These are phyloP conservation scores for Augochlora pura DNA, from an alignment of 1,140 invertebrate genomes.

Conservation along the genomic window DNA sequence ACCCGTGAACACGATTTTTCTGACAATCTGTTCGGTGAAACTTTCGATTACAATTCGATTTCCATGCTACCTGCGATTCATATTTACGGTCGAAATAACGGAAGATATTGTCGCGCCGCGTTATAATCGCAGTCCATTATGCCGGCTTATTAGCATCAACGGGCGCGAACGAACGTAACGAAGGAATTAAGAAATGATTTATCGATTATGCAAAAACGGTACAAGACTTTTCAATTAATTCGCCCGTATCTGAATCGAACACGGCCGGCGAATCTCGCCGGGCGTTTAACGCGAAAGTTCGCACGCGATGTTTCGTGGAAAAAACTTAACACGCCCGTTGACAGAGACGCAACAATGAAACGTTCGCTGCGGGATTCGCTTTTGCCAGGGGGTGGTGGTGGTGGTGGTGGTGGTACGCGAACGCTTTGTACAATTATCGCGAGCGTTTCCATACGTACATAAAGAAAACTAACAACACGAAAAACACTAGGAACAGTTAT, in stretches of 20 bases:
- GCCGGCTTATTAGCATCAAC: too few relatives aligned
- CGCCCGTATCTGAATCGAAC: neutral
- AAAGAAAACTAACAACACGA: neutral
- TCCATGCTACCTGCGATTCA: too few relatives aligned
- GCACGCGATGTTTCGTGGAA: neutral
- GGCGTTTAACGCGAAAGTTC: neutral
- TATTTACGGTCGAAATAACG: too few relatives aligned
- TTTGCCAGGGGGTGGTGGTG: too few relatives aligned
- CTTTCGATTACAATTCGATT: too few relatives aligned
- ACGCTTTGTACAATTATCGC: slow-evolving; percentile 15
- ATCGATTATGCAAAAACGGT: neutral
- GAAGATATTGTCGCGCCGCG: too few relatives aligned
- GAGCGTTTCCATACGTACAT: neutral
- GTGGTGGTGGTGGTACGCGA: too few relatives aligned
- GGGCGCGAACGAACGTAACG: neutral
- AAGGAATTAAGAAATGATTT: neutral
- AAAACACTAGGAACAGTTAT: slow-evolving; percentile 15
- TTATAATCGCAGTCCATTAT: too few relatives aligned
- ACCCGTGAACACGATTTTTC: too few relatives aligned
- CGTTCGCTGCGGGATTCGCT: neutral
- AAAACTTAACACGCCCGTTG: neutral
- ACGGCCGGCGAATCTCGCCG: neutral
- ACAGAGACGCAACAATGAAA: neutral
- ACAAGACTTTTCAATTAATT: neutral
- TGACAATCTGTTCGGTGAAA: too few relatives aligned